Evolutionary conservation across 2,888 invertebrate species (phyloP), one percentile per base, ranked within the genome.

Genomic region (Phymatocera aterrima): DNA sequence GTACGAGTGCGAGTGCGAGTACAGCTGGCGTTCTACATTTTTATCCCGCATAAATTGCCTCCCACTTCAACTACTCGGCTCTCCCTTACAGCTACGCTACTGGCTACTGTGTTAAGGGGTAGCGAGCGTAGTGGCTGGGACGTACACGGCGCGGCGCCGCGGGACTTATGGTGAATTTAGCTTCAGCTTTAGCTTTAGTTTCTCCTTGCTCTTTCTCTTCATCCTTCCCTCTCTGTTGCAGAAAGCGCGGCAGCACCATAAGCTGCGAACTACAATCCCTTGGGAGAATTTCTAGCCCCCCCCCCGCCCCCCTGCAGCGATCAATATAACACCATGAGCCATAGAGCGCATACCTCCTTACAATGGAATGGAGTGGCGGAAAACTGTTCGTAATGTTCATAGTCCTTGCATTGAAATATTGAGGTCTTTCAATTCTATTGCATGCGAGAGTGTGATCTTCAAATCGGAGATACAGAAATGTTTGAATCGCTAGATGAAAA

Each of bases 271-370:
- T 72, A 51, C 48, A 72, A 51, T 72, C 72, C 72, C 72, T 51
- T 28, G 72, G 51, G 51, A 34, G 72, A 51, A 51, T 48, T 51
- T 72, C 72, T 31, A 51, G 43, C 68, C 68, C 37, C 68, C 68
- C 68, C 37, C 18, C 8, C 18, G 15, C 31, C 64, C 68, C 28
- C 83, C 81, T 83, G 81, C 79, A 81, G 79, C 88, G 88, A 88
- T 88, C 88, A 86, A 88, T 88, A 88, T 85, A 85, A 86, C 86
- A 83, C 86, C 84, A 85, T 85, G 83, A 81, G 83, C 82, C 70
- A 51, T 34, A 31, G 48, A 48, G 18, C 61, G 61, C 46, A 21
- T 51, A 18, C 18, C 24, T 31, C 18, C 24, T 31, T 70, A 34
- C 21, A 70, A 4, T 60, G 28, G n/a, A n/a, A n/a, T 31, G 24